Conservation (phyloP, 1,140 invertebrate species). For the Capitella teleta region DNA sequence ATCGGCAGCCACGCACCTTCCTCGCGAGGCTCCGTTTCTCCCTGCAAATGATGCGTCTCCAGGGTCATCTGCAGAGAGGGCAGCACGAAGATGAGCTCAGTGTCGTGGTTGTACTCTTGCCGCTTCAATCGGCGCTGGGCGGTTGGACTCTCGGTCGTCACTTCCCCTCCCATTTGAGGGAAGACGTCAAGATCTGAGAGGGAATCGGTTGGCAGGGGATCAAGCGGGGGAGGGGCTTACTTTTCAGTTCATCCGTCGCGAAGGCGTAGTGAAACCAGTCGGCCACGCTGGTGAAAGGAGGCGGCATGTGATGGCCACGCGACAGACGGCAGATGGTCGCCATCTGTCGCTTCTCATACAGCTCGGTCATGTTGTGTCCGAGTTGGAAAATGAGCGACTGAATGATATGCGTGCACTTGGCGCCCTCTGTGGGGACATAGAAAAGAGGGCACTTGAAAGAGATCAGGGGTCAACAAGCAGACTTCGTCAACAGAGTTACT, state of each 20-base stretch:
- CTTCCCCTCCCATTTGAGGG: slow-evolving; percentile 67
- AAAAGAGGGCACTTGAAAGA: no score
- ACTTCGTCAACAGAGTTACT: no score
- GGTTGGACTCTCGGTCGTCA: slow-evolving; percentile 29
- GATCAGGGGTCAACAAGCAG: no score
- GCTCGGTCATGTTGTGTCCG: slow-evolving; percentile 49
- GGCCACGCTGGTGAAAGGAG: slow-evolving; percentile 81
- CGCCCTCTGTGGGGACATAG: slow-evolving; percentile 1
- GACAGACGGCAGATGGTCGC: slow-evolving; percentile 85
- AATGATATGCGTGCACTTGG: slow-evolving; percentile 39
- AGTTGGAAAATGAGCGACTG: slow-evolving; percentile 71
- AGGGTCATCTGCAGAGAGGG: slow-evolving; percentile 83
- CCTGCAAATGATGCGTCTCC: slow-evolving; percentile 73
- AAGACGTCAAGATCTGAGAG: slow-evolving; percentile 69
- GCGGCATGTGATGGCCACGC: slow-evolving; percentile 80
- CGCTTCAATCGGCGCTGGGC: slow-evolving; percentile 44
- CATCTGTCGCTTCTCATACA: slow-evolving; percentile 61
- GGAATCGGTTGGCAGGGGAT: no score
- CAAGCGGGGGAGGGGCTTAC: no score
- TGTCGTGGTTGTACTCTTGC: slow-evolving; percentile 72
- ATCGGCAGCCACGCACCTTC: slow-evolving; percentile 21
- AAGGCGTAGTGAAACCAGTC: slow-evolving; percentile 98
- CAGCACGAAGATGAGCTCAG: slow-evolving; percentile 89
- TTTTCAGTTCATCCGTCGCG: slow-evolving; percentile 81
- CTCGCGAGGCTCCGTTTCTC: slow-evolving; percentile 24